Evolutionary conservation across 2,888 invertebrate genomes (phyloP).

Genomic region (Drosophila nigricruria): DNA sequence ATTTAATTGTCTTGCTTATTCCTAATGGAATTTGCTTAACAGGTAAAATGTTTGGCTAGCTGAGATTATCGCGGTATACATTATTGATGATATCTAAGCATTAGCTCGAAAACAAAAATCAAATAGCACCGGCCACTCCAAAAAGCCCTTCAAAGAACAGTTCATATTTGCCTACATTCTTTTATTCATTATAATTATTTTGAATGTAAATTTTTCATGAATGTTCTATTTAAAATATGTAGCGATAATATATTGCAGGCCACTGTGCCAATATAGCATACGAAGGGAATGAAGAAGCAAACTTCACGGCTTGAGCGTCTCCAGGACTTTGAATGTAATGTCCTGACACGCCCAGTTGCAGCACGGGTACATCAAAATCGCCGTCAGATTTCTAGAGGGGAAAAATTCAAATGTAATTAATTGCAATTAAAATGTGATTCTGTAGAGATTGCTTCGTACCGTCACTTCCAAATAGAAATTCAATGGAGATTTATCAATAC

Average conservation of each 20-base stretch:
- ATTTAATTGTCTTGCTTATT: slow-evolving; percentile 11
- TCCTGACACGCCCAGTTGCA: slow-evolving; percentile 85
- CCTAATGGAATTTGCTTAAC: slow-evolving; percentile 10
- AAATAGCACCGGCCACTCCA: background rate
- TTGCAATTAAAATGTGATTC: too few species aligned
- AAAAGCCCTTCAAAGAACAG: background rate
- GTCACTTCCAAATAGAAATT: slow-evolving; percentile 70
- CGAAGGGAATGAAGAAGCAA: slow-evolving; percentile 84
- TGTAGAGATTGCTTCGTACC: slow-evolving; percentile 30
- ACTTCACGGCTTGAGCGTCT: slow-evolving; percentile 84
- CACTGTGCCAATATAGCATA: slow-evolving; percentile 86
- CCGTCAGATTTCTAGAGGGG: slow-evolving; percentile 51
- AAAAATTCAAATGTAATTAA: background rate
- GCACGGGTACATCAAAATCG: slow-evolving; percentile 61
- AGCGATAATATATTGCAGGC: slow-evolving; percentile 86
- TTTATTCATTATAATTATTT: slow-evolving; percentile 1
- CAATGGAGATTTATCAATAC: slow-evolving; percentile 68
- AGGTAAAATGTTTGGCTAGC: slow-evolving; percentile 5
- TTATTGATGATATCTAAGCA: background rate
- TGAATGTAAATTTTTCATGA: background rate
- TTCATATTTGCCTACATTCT: background rate
- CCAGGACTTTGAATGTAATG: slow-evolving; percentile 84
- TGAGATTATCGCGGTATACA: background rate
- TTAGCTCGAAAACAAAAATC: background rate
- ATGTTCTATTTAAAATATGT: slow-evolving; percentile 63